Evolutionary conservation across 1,140 invertebrate species (phyloP).

Genomic region (Probaryconus sp.): DNA sequence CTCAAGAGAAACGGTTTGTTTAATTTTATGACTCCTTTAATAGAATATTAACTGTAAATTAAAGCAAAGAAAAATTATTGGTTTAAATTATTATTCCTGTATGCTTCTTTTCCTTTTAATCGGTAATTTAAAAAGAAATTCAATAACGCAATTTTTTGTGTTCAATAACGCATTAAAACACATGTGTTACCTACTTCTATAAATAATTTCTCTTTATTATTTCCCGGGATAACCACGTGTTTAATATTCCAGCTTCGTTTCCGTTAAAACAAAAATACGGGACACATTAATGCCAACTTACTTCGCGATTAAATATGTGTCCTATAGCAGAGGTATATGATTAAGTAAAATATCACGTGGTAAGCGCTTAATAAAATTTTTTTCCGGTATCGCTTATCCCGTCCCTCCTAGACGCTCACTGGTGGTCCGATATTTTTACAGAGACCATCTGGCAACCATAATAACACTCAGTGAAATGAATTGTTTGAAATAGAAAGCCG

Average conservation of each 20-base stretch:
- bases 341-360: constrained; percentile 39
- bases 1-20: no score
- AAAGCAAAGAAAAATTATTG: no score
- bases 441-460: constrained; percentile 50
- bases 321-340: constrained; percentile 11
- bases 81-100: no score
- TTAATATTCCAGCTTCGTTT: neutral
- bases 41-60: no score
- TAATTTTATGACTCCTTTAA: no score
- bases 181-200: no score
- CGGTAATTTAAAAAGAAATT: no score
- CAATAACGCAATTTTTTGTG: no score
- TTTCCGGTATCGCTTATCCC: constrained; percentile 1
- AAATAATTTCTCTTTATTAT: no score
- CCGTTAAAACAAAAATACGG: constrained; percentile 9
- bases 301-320: constrained; percentile 22
- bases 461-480: constrained; percentile 53
- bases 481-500: constrained; percentile 50
- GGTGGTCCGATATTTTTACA: constrained; percentile 57
- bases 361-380: constrained; percentile 38
- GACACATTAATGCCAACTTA: constrained; percentile 1
- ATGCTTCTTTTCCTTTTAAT: no score
- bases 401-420: constrained; percentile 10
- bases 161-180: no score
- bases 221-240: neutral